Percentiles rank a stretch among this genome's conserved stretches.
phyloP scores from a whole-genome alignment of 2,888 invertebrate genomes.

The Drosophila greeni region DNA sequence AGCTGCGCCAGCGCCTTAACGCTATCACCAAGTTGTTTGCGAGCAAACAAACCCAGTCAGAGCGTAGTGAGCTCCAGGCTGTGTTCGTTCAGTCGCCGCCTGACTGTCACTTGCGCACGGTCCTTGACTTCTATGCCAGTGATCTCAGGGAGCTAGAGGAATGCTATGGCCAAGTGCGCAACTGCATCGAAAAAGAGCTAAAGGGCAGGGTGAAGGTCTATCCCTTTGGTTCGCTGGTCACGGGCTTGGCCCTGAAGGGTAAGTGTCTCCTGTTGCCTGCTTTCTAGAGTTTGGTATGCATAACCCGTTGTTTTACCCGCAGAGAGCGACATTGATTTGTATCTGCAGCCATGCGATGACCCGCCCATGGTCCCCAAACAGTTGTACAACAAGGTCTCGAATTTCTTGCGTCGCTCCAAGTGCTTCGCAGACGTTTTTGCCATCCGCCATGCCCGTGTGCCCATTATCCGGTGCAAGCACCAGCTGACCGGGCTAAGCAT shows the following conservation, averaged over 20 bases:
- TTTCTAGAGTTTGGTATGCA: too few species aligned
- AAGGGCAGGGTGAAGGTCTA: constrained; percentile 72
- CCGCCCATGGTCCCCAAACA: constrained; percentile 33
- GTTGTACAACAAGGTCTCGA: constrained; percentile 77
- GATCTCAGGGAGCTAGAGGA: constrained; percentile 51
- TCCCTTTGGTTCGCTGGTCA: constrained; percentile 87
- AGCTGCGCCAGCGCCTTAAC: constrained; percentile 54
- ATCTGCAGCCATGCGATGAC: constrained; percentile 75
- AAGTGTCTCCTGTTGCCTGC: constrained; percentile 21
- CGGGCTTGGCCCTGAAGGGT: constrained; percentile 84
- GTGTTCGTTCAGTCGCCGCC: constrained; percentile 40
- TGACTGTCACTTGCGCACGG: constrained; percentile 52
- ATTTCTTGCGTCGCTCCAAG: constrained; percentile 77
- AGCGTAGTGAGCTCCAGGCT: constrained; percentile 47
- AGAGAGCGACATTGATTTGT: constrained; percentile 87
- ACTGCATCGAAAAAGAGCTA: constrained; percentile 66
- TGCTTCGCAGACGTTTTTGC: constrained; percentile 81
- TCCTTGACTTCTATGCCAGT: constrained; percentile 58
- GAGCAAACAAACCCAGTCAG: constrained; percentile 52
- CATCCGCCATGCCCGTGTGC: constrained; percentile 86
- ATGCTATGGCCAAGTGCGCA: constrained; percentile 60
- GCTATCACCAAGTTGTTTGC: constrained; percentile 48
- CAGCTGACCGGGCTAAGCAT: constrained; percentile 82
- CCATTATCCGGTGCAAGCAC: constrained; percentile 87
- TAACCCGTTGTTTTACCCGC: neutral